Evolutionary conservation across 2,888 invertebrate genomes (phyloP).

Genomic region (Ormyrus thymus): DNA sequence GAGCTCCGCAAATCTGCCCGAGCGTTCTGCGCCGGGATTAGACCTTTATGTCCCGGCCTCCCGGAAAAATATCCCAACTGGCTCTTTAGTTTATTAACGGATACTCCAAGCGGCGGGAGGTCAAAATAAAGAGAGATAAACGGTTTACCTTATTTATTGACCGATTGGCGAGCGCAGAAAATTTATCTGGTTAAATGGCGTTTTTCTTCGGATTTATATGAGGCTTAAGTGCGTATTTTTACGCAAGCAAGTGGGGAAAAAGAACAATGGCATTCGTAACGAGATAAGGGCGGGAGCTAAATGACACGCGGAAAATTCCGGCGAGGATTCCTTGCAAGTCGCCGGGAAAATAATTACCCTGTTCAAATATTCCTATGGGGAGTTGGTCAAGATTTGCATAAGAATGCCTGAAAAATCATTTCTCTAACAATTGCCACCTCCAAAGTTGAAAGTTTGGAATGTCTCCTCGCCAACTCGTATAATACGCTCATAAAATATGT

Average conservation of each 20-base stretch:
- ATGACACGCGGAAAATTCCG: constrained; percentile 44
- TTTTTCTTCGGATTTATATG: not conserved
- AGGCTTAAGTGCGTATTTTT: not conserved
- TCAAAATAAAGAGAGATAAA: no score
- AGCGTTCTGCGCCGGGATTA: no score
- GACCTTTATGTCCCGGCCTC: no score
- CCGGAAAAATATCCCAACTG: no score
- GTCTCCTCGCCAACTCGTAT: not conserved
- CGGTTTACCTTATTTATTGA: no score
- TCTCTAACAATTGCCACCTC: constrained; percentile 71
- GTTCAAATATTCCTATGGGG: constrained; percentile 68
- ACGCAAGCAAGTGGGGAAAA: constrained; percentile 44
- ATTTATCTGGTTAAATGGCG: not conserved
- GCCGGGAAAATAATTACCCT: constrained; percentile 70
- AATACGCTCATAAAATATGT: constrained; percentile 11
- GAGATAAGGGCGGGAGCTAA: constrained; percentile 56
- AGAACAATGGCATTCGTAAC: constrained; percentile 66
- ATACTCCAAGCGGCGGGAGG: no score
- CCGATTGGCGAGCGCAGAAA: constrained; percentile 13
- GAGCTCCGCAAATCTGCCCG: no score
- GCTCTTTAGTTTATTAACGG: no score
- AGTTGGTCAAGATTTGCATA: constrained; percentile 72
- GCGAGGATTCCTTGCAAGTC: constrained; percentile 59
- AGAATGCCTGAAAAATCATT: constrained; percentile 71
- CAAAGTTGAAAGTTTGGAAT: constrained; percentile 34